phyloP scores from a whole-genome alignment of 1,140 invertebrate species.

The Tachypleus tridentatus region DNA sequence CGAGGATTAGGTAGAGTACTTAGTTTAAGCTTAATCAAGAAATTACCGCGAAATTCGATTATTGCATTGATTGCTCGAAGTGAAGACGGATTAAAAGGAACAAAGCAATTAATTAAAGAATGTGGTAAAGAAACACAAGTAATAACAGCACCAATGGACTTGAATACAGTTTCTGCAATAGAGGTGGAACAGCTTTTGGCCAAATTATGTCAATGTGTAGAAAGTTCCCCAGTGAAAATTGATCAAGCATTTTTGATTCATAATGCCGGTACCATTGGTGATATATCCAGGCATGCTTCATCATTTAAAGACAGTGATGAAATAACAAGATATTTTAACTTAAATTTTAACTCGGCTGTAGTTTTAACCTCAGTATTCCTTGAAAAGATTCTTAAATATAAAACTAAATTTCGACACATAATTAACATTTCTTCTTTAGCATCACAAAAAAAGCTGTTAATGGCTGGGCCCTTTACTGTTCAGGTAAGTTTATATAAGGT shows the following conservation, averaged over 20 bases:
- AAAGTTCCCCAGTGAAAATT: slow-evolving; percentile 44
- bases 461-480: slow-evolving; percentile 64
- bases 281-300: slow-evolving; percentile 45
- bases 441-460: slow-evolving; percentile 57
- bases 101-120: no score
- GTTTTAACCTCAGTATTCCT: slow-evolving; percentile 65
- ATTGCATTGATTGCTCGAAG: slow-evolving; percentile 65
- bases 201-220: slow-evolving; percentile 44
- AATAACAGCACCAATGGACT: slow-evolving; percentile 28
- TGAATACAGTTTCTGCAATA: slow-evolving; percentile 20
- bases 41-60: slow-evolving; percentile 48
- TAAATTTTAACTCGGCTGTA: slow-evolving; percentile 67
- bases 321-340: slow-evolving; percentile 47
- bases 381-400: slow-evolving; percentile 32
- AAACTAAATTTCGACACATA: slow-evolving; percentile 36
- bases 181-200: slow-evolving; percentile 27
- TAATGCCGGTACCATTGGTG: slow-evolving; percentile 79
- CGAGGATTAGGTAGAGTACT: slow-evolving; percentile 72
- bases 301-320: slow-evolving; percentile 38
- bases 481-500: slow-evolving; percentile 45
- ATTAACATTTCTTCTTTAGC: slow-evolving; percentile 81
- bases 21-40: slow-evolving; percentile 51
- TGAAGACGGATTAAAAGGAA: slow-evolving; percentile 27
- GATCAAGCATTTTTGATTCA: slow-evolving; percentile 60
- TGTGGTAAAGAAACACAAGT: slow-evolving; percentile 13